Conservation (phyloP, 23 tunicate species). For the Styela clava region DNA sequence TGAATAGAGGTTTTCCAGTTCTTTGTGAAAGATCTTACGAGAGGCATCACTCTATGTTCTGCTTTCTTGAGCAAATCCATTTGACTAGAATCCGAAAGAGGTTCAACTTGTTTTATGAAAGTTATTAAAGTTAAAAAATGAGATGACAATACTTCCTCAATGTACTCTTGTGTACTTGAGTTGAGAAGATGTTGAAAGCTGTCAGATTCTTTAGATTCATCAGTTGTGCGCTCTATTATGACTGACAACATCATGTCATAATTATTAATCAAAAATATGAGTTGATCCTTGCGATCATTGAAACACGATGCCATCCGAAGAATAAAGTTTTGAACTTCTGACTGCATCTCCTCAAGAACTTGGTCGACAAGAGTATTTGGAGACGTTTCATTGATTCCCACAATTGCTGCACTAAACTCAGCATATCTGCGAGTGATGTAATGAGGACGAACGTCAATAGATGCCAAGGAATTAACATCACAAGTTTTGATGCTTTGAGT, state of each 20-base stretch:
- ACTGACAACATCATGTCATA: conserved; percentile 97
- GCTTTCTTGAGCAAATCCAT: conserved; percentile 38
- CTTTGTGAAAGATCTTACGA: conserved; percentile 89
- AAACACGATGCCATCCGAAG: conserved; percentile 82
- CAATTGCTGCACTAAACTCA: conserved; percentile 87
- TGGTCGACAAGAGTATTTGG: conserved; percentile 70
- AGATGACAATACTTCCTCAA: conserved; percentile 84
- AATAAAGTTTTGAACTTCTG: conserved; percentile 91
- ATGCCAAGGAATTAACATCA: conserved; percentile 73
- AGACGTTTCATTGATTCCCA: conserved; percentile 70
- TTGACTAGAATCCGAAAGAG: conserved; percentile 61
- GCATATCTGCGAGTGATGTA: conserved; percentile 95
- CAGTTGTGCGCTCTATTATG: conserved; percentile 75
- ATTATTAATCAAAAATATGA: conserved; percentile 93
- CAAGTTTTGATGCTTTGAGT: conserved; percentile 75
- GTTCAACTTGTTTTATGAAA: conserved; percentile 88
- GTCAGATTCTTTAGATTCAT: conserved; percentile 83
- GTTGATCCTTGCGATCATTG: conserved; percentile 69
- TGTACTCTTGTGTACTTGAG: conserved; percentile 78
- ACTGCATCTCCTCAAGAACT: conserved; percentile 62
- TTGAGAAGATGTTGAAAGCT: conserved; percentile 85
- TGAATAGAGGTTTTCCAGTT: conserved; percentile 92
- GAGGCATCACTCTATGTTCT: conserved; percentile 72
- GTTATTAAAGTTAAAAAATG: conserved; percentile 89
- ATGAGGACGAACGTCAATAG: conserved; percentile 91